Evolutionary conservation across 2,113 vertebrate genomes (phyloP), one percentile per base, ranked within the genome.

Genomic region (Ictidomys tridecemlineatus): DNA sequence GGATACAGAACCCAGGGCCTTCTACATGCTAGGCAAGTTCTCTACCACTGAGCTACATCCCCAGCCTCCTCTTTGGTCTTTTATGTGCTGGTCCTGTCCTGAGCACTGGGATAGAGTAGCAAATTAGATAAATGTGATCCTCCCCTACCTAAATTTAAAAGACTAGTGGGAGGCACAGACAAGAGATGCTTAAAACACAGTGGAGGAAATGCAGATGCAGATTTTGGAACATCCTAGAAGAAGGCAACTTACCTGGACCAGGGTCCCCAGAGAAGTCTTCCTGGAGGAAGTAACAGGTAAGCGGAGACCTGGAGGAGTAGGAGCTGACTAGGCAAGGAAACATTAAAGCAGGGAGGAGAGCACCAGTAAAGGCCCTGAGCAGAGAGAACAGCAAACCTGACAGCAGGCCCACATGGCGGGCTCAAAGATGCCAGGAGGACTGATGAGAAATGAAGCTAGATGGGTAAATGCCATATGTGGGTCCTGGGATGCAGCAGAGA

Each of bases 141-240:
- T 82, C 9, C 9, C 53, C 45, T 28, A 30, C 65, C 24, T 51
- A 53, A 67, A 5, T 18, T 77, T 84, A 34, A 51, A 12, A 67
- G 67, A 51, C 22, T 51, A 58, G 12, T 24, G 20, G 39, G 73
- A 95, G 63, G 79, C 34, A 63, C 17, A 84, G 91, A 13, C 14
- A 58, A 92, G 39, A 82, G 45, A 74, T 58, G 28, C 39, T 94
- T 58, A 74, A 96, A 51, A 37, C 8, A 37, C 20, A 96, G 67
- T 12, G 24, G n/a, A 18, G 26, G 69, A 84, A 73, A 82, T 80
- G 11, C 22, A 72, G n/a, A 51, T 30, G 34, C 69, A 72, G 32
- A 51, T 30, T 28, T 61, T 91, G 39, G 69, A 67, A 67, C 73
- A 74, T 34, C 30, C 58, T 37, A n/a, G 7, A 73, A 28, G 53